Evolutionary conservation across 37 sponge, comb jelly and placozoan species (phyloP).

Genomic region (Chondrilla cf. caribensis): DNA sequence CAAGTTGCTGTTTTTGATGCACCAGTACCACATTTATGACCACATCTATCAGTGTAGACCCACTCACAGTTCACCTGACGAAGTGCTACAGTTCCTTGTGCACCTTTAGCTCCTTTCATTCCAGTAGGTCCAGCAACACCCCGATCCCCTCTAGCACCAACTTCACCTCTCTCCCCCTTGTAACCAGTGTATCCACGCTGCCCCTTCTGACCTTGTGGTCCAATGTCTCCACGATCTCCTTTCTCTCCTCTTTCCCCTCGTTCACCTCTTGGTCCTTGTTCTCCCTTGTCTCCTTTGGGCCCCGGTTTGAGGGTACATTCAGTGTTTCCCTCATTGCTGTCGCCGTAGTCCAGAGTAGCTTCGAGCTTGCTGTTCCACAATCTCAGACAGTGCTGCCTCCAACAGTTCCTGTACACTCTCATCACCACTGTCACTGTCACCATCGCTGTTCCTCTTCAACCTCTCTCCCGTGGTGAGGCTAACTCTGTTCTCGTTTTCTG

Average conservation of each 20-base stretch:
- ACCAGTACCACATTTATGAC: conserved; percentile 11
- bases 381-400: neutral
- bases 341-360: neutral
- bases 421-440: too few species aligned
- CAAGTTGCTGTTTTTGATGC: neutral
- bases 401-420: too few species aligned
- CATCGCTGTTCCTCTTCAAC: too few species aligned
- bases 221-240: neutral
- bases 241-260: neutral
- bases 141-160: neutral
- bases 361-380: neutral
- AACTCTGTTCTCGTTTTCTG: too few species aligned
- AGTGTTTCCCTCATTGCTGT: neutral
- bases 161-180: conserved; percentile 16
- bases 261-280: neutral
- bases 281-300: conserved; percentile 6
- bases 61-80: neutral
- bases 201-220: neutral
- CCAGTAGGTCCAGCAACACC: conserved; percentile 12
- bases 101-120: neutral
- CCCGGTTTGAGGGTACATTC: neutral
- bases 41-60: conserved; percentile 8
- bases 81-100: neutral
- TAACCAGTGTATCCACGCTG: conserved; percentile 6
- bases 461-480: too few species aligned